Evolutionary conservation across 2,888 invertebrate genomes (phyloP).

Genomic region (Chaitophorus viminalis): DNA sequence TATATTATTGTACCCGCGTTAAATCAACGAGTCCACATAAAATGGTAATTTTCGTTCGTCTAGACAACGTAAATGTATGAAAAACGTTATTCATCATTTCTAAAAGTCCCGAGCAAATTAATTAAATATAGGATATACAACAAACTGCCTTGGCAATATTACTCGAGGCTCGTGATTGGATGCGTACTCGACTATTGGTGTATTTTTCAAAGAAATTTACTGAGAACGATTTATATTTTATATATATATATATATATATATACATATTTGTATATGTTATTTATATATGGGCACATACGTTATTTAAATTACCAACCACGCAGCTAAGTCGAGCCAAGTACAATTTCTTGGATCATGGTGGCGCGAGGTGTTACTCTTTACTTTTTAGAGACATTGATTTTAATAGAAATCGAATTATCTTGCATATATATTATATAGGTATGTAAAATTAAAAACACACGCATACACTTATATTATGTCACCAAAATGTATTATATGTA

Average conservation of each 20-base stretch:
- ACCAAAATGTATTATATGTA: not conserved
- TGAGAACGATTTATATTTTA: not conserved
- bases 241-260: not conserved
- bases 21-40: not conserved
- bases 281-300: too few relatives aligned
- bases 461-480: not conserved
- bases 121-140: slow-evolving; percentile 21
- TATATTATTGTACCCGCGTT: not conserved
- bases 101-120: slow-evolving; percentile 17
- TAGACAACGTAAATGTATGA: slow-evolving; percentile 17
- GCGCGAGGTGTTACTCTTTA: not conserved
- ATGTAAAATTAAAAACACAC: not conserved
- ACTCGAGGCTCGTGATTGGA: not conserved
- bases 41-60: slow-evolving; percentile 15
- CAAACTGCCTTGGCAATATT: slow-evolving; percentile 34
- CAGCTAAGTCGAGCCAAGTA: not conserved
- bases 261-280: too few relatives aligned
- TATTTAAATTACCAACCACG: not conserved
- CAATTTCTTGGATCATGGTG: not conserved
- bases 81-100: slow-evolving; percentile 28
- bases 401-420: not conserved
- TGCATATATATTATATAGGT: not conserved
- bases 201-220: not conserved
- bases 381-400: not conserved
- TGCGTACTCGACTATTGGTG: not conserved